Percentiles rank a stretch among this genome's conserved stretches.
Evolutionary conservation across 2,113 vertebrate genomes (phyloP).

Genomic region (Sylvilagus bachmani): DNA sequence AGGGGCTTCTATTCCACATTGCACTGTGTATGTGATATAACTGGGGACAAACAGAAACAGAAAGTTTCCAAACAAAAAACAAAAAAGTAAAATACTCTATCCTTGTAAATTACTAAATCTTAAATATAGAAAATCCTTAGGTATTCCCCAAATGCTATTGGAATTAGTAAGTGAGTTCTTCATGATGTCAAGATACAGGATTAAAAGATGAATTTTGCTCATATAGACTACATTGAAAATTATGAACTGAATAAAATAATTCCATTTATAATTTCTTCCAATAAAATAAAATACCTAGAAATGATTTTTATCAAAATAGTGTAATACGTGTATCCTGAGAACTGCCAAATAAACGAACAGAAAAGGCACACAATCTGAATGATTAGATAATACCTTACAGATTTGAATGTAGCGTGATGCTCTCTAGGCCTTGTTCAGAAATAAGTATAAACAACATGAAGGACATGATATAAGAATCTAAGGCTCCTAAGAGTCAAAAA

Average conservation of each 20-base stretch:
- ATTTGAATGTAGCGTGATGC: background rate
- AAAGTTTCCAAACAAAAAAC: background rate
- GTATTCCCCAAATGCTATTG: background rate
- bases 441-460: background rate
- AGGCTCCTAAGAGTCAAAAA: background rate
- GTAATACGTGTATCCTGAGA: background rate
- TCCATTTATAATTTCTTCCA: background rate
- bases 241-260: background rate
- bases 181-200: background rate
- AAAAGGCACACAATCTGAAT: background rate
- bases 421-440: background rate
- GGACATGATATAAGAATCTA: background rate
- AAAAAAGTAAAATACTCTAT: background rate
- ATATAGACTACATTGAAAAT: background rate
- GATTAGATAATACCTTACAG: background rate
- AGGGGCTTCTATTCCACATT: background rate
- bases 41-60: background rate
- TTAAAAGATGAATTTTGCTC: background rate
- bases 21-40: background rate
- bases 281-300: background rate
- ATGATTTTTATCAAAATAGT: background rate
- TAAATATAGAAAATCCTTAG: background rate
- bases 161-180: background rate
- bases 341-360: background rate
- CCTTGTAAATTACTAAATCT: background rate